Percentiles rank a stretch among this genome's conserved stretches.
Evolutionary conservation across 2,888 invertebrate species (phyloP).

Genomic region (Tillus elongatus): DNA sequence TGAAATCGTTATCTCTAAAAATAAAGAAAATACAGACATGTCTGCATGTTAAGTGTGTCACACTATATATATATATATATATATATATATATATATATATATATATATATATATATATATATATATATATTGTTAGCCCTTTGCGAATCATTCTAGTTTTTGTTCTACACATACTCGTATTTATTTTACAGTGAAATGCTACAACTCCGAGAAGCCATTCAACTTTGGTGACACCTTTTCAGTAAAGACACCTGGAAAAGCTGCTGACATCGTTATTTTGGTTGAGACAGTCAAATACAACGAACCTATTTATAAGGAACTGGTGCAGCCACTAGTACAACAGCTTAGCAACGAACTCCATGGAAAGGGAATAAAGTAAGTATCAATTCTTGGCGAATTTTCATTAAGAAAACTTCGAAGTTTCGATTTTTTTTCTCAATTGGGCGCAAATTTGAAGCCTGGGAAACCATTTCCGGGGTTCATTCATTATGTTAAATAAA

Average conservation of each 20-base stretch:
- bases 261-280: slow-evolving; percentile 73
- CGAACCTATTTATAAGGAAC: slow-evolving; percentile 53
- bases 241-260: slow-evolving; percentile 57
- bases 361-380: slow-evolving; percentile 53
- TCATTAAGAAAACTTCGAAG: neutral
- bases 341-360: slow-evolving; percentile 53
- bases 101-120: too few species aligned
- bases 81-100: too few species aligned
- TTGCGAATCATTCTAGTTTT: too few species aligned
- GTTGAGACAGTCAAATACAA: slow-evolving; percentile 60
- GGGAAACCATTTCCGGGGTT: too few species aligned
- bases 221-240: slow-evolving; percentile 55
- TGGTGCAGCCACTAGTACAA: slow-evolving; percentile 52
- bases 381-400: slow-evolving; percentile 18
- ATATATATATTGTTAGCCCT: too few species aligned
- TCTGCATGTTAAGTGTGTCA: too few species aligned
- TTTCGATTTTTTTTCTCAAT: slow-evolving; percentile 2
- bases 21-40: too few species aligned
- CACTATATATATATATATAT: too few species aligned
- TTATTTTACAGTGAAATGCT: slow-evolving; percentile 40
- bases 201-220: slow-evolving; percentile 39
- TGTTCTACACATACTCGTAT: neutral
- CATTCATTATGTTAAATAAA: too few species aligned
- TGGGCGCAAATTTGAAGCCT: too few species aligned
- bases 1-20: too few species aligned